Conservation (phyloP, 2,113 vertebrate genomes). For the Panthera uncia region DNA sequence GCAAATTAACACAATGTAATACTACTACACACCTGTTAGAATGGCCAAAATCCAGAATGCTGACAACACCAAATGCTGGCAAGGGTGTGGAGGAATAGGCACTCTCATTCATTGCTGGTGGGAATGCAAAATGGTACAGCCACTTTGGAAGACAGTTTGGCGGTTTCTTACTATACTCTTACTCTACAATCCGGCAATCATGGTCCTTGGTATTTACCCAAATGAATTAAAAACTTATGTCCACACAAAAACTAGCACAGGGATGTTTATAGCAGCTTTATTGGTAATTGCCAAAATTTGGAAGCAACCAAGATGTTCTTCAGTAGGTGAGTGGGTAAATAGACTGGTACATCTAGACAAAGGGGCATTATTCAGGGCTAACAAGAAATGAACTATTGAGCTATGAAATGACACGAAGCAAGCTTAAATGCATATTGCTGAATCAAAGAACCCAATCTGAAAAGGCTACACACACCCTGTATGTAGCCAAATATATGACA, state of each 20-base stretch:
- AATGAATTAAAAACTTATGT: slow-evolving; percentile 13
- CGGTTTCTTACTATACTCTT: background rate
- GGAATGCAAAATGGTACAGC: background rate
- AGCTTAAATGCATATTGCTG: background rate
- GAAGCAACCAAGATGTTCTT: background rate
- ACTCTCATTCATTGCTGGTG: background rate
- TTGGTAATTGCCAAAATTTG: background rate
- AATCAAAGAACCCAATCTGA: background rate
- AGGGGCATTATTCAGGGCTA: background rate
- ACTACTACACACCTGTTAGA: background rate
- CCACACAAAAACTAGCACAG: background rate
- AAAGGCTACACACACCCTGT: background rate
- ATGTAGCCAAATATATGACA: background rate
- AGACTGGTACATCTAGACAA: background rate
- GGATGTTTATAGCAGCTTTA: background rate
- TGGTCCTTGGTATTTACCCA: background rate
- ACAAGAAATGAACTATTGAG: background rate
- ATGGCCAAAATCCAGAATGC: background rate
- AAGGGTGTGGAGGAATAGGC: background rate
- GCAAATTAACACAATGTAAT: background rate
- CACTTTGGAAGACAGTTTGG: background rate
- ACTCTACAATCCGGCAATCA: background rate
- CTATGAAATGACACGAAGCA: background rate
- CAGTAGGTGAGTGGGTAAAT: background rate
- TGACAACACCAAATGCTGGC: background rate